Conservation (phyloP, 2,113 vertebrate species). For the Gymnobelideus leadbeateri region DNA sequence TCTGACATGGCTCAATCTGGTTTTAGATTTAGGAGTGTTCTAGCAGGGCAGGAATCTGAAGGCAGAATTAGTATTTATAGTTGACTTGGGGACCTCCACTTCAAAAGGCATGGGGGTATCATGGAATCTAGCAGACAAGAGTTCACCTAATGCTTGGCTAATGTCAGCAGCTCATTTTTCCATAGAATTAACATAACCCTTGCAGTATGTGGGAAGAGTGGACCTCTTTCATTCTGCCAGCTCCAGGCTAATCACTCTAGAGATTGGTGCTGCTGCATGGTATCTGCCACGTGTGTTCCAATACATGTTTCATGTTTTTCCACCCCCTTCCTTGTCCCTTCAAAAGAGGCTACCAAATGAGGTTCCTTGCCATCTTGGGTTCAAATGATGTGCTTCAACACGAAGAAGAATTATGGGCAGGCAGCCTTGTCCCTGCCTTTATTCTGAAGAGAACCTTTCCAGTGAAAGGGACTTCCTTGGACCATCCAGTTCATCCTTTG, state of each 20-base stretch:
- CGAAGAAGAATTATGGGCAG: slow-evolving; percentile 58
- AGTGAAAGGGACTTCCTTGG: background rate
- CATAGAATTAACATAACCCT: slow-evolving; percentile 44
- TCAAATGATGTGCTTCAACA: slow-evolving; percentile 74
- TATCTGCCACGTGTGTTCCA: slow-evolving; percentile 53
- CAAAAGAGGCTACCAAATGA: slow-evolving; percentile 77
- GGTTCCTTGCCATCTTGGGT: slow-evolving; percentile 78
- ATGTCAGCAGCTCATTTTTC: slow-evolving; percentile 7
- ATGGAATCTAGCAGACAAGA: background rate
- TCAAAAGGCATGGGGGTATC: slow-evolving; percentile 77
- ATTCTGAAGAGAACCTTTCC: slow-evolving; percentile 34
- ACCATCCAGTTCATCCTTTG: background rate
- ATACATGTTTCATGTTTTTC: slow-evolving; percentile 67
- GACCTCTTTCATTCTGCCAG: background rate
- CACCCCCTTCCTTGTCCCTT: slow-evolving; percentile 1
- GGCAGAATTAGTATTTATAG: slow-evolving; percentile 85
- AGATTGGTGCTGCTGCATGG: slow-evolving; percentile 38
- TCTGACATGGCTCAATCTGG: slow-evolving; percentile 83
- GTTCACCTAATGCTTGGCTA: slow-evolving; percentile 21
- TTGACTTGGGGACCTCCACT: slow-evolving; percentile 75
- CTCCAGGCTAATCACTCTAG: slow-evolving; percentile 19
- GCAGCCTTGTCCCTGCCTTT: slow-evolving; percentile 49
- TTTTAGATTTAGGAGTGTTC: slow-evolving; percentile 89
- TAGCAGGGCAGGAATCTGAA: slow-evolving; percentile 88
- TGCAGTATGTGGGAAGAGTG: slow-evolving; percentile 21